These are phyloP conservation scores for Steinernema scapterisci DNA, from an alignment of 2,888 invertebrate species.

Conservation along the genomic window DNA sequence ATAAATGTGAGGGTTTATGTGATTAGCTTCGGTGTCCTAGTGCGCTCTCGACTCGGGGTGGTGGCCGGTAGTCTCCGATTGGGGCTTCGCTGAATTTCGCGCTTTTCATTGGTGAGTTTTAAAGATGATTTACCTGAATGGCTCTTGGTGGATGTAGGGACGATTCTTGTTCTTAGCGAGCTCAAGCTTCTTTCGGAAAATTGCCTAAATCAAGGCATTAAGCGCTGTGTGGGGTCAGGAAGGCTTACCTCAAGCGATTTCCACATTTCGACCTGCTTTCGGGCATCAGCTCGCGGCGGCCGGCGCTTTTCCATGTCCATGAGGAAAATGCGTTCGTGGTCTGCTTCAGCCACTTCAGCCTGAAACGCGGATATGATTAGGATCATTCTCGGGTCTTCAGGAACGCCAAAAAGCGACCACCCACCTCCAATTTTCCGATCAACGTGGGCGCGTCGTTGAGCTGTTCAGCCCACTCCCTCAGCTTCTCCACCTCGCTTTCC, in stretches of 20 bases:
- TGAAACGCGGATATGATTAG: not conserved
- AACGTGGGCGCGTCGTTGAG: constrained; percentile 29
- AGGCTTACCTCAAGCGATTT: constrained; percentile 34
- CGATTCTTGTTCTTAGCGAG: constrained; percentile 7
- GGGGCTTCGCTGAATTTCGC: not conserved
- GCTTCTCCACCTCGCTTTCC: constrained; percentile 38
- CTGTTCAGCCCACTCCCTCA: constrained; percentile 35
- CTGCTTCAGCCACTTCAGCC: constrained; percentile 35
- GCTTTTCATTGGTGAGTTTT: too few relatives aligned
- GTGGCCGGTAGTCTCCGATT: not conserved
- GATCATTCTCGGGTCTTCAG: too few relatives aligned
- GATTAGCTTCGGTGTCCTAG: not conserved
- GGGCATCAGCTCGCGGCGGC: constrained; percentile 33
- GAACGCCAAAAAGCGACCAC: too few relatives aligned
- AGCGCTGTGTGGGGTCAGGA: too few relatives aligned
- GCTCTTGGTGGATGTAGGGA: not conserved
- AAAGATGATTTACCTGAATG: not conserved
- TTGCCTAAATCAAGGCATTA: not conserved
- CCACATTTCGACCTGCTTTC: constrained; percentile 48
- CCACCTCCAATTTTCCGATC: not conserved
- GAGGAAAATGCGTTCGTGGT: constrained; percentile 33
- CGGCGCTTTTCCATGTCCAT: constrained; percentile 36
- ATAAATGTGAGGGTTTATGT: too few relatives aligned
- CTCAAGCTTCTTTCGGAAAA: not conserved
- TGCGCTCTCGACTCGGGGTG: not conserved